phyloP scores from a whole-genome alignment of 2,888 invertebrate species.

The Eristalinus aeneus region DNA sequence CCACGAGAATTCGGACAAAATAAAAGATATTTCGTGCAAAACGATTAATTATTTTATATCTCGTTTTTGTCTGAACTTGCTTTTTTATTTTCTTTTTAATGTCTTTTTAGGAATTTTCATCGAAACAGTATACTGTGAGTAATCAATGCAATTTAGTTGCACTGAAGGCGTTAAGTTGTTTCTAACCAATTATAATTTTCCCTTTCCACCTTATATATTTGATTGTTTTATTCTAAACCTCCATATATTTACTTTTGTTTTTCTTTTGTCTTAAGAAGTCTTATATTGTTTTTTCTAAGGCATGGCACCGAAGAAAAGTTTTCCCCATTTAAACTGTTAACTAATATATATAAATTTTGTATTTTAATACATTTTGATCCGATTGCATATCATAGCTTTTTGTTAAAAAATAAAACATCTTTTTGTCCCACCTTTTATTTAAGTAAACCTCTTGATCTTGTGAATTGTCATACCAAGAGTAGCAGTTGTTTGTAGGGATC shows the following conservation, averaged over 20 bases:
- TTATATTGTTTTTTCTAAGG: constrained; percentile 41
- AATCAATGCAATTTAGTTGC: constrained; percentile 71
- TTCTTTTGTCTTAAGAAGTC: constrained; percentile 28
- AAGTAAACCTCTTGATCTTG: neutral
- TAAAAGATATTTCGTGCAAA: constrained; percentile 49
- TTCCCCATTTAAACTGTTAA: constrained; percentile 55
- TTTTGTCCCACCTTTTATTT: neutral
- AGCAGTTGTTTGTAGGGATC: constrained; percentile 16
- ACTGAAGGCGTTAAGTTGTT: constrained; percentile 59
- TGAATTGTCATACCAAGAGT: constrained; percentile 2
- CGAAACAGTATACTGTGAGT: constrained; percentile 81
- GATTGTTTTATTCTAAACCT: constrained; percentile 32
- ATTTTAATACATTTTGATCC: constrained; percentile 1
- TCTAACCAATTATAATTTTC: constrained; percentile 56
- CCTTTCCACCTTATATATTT: constrained; percentile 23
- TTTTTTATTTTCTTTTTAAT: constrained; percentile 75
- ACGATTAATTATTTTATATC: constrained; percentile 41
- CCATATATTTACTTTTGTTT: constrained; percentile 41
- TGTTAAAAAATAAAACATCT: constrained; percentile 11
- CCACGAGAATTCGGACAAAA: constrained; percentile 55
- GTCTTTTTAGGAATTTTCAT: constrained; percentile 79
- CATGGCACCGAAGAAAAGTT: constrained; percentile 61
- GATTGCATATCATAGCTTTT: constrained; percentile 54
- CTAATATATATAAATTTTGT: constrained; percentile 40
- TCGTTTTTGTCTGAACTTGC: constrained; percentile 55